These are phyloP conservation scores for Nannoperca australis DNA, from an alignment of 2,797 vertebrate genomes.

Conservation along the genomic window DNA sequence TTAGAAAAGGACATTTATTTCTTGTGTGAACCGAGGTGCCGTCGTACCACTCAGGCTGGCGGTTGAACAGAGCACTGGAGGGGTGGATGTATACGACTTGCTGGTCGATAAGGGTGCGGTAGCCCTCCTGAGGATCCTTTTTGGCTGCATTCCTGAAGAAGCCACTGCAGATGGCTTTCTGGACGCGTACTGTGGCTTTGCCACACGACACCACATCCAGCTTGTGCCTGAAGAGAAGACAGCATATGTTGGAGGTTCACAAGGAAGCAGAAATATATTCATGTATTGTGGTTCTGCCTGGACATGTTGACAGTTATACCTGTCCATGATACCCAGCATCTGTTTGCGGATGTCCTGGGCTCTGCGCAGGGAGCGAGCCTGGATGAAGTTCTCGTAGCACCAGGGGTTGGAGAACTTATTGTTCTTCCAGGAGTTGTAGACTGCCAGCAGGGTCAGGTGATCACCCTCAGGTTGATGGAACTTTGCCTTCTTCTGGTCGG, in stretches of 20 bases:
- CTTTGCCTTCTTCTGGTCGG: slow-evolving; percentile 99
- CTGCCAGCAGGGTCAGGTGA: slow-evolving; percentile 95
- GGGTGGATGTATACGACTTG: slow-evolving; percentile 99
- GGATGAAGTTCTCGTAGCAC: slow-evolving; percentile 99
- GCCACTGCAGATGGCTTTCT: slow-evolving; percentile 98
- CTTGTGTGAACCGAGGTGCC: neutral
- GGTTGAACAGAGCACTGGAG: slow-evolving; percentile 97
- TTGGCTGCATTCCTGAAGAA: slow-evolving; percentile 99
- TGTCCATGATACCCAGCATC: slow-evolving; percentile 99
- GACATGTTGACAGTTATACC: slow-evolving; percentile 56
- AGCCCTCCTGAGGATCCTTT: slow-evolving; percentile 98
- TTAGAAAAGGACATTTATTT: neutral
- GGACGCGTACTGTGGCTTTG: slow-evolving; percentile 96
- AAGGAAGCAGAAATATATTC: neutral
- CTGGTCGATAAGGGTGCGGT: slow-evolving; percentile 96
- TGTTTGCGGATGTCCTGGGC: slow-evolving; percentile 99
- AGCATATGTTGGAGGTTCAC: neutral
- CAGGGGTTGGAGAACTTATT: slow-evolving; percentile 99
- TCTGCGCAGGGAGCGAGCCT: slow-evolving; percentile 94
- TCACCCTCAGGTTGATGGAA: slow-evolving; percentile 99
- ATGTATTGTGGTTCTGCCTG: neutral
- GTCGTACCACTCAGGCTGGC: slow-evolving; percentile 96
- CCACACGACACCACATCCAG: slow-evolving; percentile 98
- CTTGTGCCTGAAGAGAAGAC: slow-evolving; percentile 88
- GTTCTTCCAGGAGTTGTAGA: slow-evolving; percentile 99